Conservation (phyloP, 2,888 invertebrate genomes). For the Mythimna vitellina region DNA sequence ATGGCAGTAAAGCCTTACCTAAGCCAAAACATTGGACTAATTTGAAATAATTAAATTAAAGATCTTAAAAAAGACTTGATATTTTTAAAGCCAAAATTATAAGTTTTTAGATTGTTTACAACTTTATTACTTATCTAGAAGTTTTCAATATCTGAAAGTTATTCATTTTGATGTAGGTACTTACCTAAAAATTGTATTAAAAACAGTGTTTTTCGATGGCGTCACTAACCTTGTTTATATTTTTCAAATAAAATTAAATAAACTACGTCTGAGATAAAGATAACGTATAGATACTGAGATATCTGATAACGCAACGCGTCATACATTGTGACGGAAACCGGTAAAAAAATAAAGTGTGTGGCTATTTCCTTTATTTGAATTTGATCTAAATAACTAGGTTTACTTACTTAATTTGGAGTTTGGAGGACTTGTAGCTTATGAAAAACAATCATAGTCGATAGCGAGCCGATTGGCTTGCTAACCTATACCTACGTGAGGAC, state of each 20-base stretch:
- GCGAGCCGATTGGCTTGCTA: no score
- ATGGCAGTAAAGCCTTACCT: background rate
- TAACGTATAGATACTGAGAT: slow-evolving; percentile 12
- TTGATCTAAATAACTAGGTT: background rate
- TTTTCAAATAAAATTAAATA: slow-evolving; percentile 11
- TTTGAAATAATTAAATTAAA: background rate
- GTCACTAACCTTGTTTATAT: slow-evolving; percentile 22
- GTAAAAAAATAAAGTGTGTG: background rate
- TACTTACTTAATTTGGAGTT: background rate
- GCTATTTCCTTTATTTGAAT: slow-evolving; percentile 1
- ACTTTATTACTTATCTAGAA: background rate
- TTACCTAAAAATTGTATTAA: background rate
- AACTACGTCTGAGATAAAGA: slow-evolving; percentile 29
- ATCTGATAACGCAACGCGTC: slow-evolving; percentile 18
- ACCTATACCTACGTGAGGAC: no score
- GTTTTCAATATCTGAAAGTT: background rate
- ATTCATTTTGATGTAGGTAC: background rate
- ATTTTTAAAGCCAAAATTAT: no score
- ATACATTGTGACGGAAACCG: slow-evolving; percentile 14
- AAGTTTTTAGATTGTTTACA: background rate
- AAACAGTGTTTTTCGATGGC: slow-evolving; percentile 24
- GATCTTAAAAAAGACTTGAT: no score
- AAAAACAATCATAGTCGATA: no score
- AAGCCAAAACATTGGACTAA: background rate
- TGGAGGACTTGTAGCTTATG: no score